Evolutionary conservation across 1,140 invertebrate species (phyloP).

Genomic region (Manduca sexta): DNA sequence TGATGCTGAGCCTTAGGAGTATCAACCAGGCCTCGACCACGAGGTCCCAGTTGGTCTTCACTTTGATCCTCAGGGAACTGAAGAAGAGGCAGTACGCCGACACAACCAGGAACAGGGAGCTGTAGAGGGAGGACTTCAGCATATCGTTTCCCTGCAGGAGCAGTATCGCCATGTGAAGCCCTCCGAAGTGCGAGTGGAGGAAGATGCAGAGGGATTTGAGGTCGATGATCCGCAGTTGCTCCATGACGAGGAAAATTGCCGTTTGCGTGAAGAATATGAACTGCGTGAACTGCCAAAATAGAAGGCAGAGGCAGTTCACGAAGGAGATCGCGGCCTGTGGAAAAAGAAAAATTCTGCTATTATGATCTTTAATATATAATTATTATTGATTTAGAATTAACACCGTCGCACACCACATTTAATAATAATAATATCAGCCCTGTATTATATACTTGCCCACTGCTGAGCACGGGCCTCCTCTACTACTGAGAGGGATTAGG

Average conservation of each 20-base stretch:
- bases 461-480: too few species aligned
- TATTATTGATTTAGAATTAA: too few species aligned
- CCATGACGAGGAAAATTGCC: slow-evolving; percentile 76
- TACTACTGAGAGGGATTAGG: too few species aligned
- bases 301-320: slow-evolving; percentile 65
- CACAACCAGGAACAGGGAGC: slow-evolving; percentile 51
- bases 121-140: slow-evolving; percentile 80
- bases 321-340: slow-evolving; percentile 52
- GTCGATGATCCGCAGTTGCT: slow-evolving; percentile 77
- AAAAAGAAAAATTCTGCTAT: slow-evolving; percentile 3
- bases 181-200: slow-evolving; percentile 76
- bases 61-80: slow-evolving; percentile 39
- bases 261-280: slow-evolving; percentile 84
- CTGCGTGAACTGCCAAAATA: slow-evolving; percentile 86
- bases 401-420: too few species aligned
- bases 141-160: slow-evolving; percentile 74
- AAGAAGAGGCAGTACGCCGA: slow-evolving; percentile 49
- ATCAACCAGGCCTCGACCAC: slow-evolving; percentile 40
- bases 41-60: slow-evolving; percentile 39
- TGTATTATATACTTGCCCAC: too few species aligned
- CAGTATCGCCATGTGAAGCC: slow-evolving; percentile 67
- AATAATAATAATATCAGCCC: too few species aligned
- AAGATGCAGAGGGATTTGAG: slow-evolving; percentile 65
- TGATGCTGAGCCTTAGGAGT: slow-evolving; percentile 34
- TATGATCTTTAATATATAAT: too few species aligned